These are phyloP conservation scores for Stichodactyla helianthus DNA, from an alignment of 64 coral and sea anemone species.

Conservation along the genomic window DNA sequence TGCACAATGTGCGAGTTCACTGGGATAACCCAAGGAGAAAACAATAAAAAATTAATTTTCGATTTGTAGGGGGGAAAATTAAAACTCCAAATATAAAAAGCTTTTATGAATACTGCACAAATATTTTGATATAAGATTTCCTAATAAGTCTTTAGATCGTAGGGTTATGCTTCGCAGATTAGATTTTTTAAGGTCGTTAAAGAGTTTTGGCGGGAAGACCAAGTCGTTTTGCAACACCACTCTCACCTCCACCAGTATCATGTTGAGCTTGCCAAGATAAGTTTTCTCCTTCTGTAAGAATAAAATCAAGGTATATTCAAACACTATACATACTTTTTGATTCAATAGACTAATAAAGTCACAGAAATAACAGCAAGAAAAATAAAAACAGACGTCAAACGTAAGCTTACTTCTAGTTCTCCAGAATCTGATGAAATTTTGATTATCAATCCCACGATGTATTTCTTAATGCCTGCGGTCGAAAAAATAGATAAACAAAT, in stretches of 20 bases:
- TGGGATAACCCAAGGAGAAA: not conserved
- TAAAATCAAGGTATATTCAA: not conserved
- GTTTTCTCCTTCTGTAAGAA: conserved; percentile 88
- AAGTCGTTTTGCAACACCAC: not conserved
- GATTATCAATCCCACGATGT: conserved; percentile 96
- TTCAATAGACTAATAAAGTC: not conserved
- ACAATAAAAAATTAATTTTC: not conserved
- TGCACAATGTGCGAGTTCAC: not conserved
- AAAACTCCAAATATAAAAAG: too few species aligned
- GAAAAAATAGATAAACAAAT: not conserved
- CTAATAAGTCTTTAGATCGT: too few species aligned
- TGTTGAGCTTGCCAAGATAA: conserved; percentile 90
- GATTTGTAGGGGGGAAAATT: too few species aligned
- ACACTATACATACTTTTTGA: not conserved
- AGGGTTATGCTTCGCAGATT: too few species aligned
- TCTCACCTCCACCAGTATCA: conserved; percentile 95
- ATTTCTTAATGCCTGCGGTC: conserved; percentile 92
- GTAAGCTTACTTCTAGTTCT: conserved; percentile 56
- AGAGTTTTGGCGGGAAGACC: conserved; percentile 4
- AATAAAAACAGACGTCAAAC: not conserved
- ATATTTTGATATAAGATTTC: too few species aligned
- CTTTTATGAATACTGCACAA: too few species aligned
- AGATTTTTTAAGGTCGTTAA: not conserved
- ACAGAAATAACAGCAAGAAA: not conserved
- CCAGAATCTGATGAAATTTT: conserved; percentile 88